A percentile compares a stretch with the other conserved stretches of the same genome.
These are phyloP conservation scores for Peromyscus attwateri DNA, from an alignment of 2,797 vertebrate species.

Conservation along the genomic window DNA sequence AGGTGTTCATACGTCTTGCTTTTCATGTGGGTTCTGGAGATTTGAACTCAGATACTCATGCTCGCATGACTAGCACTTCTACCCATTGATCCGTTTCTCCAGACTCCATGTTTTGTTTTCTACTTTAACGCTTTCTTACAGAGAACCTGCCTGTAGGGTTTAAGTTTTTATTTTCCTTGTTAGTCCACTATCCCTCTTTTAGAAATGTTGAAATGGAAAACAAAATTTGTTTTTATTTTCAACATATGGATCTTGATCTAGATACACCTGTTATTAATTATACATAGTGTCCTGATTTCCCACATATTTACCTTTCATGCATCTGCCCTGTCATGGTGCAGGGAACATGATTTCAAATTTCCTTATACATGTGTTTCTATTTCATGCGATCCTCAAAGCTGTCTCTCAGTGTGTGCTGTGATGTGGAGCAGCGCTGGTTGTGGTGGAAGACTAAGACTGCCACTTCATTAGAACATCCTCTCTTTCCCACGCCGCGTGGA, in stretches of 20 bases:
- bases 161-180: slow-evolving; percentile 22
- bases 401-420: background rate
- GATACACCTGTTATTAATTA: slow-evolving; percentile 36
- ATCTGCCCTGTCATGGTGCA: background rate
- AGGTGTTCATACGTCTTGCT: background rate
- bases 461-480: background rate
- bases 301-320: background rate
- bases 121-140: background rate
- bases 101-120: slow-evolving; percentile 44
- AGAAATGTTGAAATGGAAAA: slow-evolving; percentile 41
- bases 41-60: background rate
- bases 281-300: background rate
- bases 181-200: slow-evolving; percentile 10
- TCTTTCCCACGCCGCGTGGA: background rate
- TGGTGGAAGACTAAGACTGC: background rate
- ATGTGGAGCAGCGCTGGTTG: background rate
- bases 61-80: background rate
- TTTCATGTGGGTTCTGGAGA: background rate
- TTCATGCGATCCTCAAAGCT: background rate
- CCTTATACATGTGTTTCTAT: background rate
- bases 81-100: background rate
- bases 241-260: background rate
- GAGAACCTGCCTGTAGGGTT: background rate
- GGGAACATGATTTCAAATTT: background rate
- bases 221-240: slow-evolving; percentile 9